A percentile compares a stretch with the other conserved stretches of the same genome.
phyloP scores from a whole-genome alignment of 2,888 invertebrate genomes.

The Baronia brevicornis region DNA sequence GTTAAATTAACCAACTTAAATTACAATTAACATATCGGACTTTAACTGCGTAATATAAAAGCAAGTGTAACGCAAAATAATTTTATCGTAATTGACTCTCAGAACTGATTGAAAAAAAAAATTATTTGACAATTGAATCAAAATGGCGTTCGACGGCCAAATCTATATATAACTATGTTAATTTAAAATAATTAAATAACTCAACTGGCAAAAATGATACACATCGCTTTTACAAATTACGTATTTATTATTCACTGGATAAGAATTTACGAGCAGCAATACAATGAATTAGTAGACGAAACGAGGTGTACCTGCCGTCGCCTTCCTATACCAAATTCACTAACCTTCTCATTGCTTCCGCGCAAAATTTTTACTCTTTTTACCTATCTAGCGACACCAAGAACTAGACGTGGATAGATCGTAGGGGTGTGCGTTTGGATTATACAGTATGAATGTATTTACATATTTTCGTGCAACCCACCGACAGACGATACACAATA shows the following conservation, averaged over 20 bases:
- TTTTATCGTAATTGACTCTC: constrained; percentile 60
- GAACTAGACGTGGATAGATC: constrained; percentile 30
- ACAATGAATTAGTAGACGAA: constrained; percentile 50
- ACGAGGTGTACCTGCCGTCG: constrained; percentile 34
- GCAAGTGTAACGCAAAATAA: constrained; percentile 60
- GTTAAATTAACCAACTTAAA: constrained; percentile 67
- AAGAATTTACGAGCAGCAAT: constrained; percentile 51
- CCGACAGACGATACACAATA: constrained; percentile 17
- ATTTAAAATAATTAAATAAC: constrained; percentile 27
- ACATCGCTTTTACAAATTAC: constrained; percentile 43
- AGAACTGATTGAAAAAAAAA: constrained; percentile 47
- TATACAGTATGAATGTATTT: constrained; percentile 32
- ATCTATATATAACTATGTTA: constrained; percentile 14
- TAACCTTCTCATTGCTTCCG: constrained; percentile 69
- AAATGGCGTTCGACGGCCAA: constrained; percentile 36
- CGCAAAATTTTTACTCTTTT: constrained; percentile 45
- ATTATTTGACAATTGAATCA: constrained; percentile 32
- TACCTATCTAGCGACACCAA: constrained; percentile 46
- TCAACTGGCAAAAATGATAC: constrained; percentile 27
- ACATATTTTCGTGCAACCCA: constrained; percentile 26
- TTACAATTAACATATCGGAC: constrained; percentile 66
- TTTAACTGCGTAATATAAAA: constrained; percentile 64
- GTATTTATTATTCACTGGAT: constrained; percentile 50
- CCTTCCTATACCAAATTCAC: constrained; percentile 60
- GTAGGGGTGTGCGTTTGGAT: constrained; percentile 50